Evolutionary conservation across 2,888 invertebrate genomes (phyloP), one percentile per base, ranked within the genome.

Genomic region (Cepaea hortensis): DNA sequence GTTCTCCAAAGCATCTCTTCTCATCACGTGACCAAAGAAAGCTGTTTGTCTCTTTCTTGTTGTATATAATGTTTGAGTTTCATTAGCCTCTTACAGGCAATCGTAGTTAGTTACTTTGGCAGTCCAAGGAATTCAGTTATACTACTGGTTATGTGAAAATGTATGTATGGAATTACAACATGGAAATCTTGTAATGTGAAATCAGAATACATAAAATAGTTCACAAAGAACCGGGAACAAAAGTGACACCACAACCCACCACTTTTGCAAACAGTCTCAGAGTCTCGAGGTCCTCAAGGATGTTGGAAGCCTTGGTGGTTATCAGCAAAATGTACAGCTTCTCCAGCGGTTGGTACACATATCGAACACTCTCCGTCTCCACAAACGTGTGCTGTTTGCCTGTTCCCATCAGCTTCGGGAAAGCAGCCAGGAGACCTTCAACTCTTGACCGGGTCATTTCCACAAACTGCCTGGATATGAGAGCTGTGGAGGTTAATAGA

Each of bases 351-450:
- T 99, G 99, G 95, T 99, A 99, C 3, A 99, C 99, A 95, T 99
- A 99, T 91, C 99, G 96, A 83, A 99, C 99, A 90, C 94, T 98
- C 94, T 99, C 99, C 3, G 99, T 99, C 95, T 99, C 99, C 68
- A 99, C 98, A 95, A 99, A 99, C 0, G 99, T 99, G 94, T 99
- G 99, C 94, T 99, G 99, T 91, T 98, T 97, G 23, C 98, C 98
- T 20, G 97, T 96, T 18, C 98, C 98, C 96, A 99, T 98, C 11
- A 99, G 95, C 94, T 99, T 99, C 3, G 99, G 99, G 94, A 99
- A 99, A 4, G 99, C 99, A 68, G 99, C 98, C 87, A 99, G 95
- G 68, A 99, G 95, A 0, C 99, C 99, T 95, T 99, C 99, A 92
- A 99, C 98, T 88, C 99, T 96, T 65, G 99, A 98, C 93, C 99